These are phyloP conservation scores for Notiomystis cincta DNA, from an alignment of 2,113 vertebrate species.

Conservation along the genomic window DNA sequence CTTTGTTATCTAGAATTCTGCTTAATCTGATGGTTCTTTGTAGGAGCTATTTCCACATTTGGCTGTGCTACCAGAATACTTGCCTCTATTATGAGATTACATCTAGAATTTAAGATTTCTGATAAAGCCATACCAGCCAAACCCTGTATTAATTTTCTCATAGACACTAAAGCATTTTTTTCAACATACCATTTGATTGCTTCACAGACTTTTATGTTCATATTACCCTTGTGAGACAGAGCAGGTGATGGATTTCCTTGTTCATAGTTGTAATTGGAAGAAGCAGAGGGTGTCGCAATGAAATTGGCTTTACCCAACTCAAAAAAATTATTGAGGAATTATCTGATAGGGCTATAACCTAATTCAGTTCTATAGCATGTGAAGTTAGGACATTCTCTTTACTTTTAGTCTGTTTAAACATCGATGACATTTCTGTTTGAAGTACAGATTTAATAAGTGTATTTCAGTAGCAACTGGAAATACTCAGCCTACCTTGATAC, in stretches of 20 bases:
- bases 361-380: background rate
- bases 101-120: conserved; percentile 1
- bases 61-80: background rate
- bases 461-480: background rate
- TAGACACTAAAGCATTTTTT: background rate
- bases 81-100: background rate
- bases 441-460: background rate
- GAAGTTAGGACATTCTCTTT: background rate
- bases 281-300: background rate
- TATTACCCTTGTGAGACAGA: background rate
- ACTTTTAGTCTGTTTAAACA: background rate
- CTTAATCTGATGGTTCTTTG: background rate
- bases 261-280: background rate
- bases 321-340: background rate
- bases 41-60: background rate
- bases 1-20: background rate
- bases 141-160: background rate
- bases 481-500: background rate
- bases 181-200: background rate
- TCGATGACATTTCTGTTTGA: background rate
- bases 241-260: background rate
- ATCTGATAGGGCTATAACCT: background rate
- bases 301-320: background rate
- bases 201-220: background rate
- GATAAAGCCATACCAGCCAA: background rate